Base-by-base conservation (phyloP, 2,113 vertebrate species). In the Podarcis raffonei region DNA sequence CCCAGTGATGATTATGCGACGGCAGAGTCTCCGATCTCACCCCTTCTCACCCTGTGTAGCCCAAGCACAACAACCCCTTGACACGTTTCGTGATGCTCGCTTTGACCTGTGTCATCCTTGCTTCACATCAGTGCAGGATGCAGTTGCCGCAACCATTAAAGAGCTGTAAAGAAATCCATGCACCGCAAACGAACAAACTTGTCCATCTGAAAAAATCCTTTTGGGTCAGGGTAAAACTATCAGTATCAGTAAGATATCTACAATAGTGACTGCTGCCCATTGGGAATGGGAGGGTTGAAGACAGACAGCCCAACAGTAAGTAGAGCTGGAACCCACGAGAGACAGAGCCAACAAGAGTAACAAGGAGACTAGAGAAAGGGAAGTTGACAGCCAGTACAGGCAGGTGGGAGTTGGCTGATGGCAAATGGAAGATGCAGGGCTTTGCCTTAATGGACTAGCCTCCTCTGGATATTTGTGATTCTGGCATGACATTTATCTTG, bases 11-110 rank as follows among this genome's bases (percentile, higher is more conserved):
- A 35, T 42, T 83, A 74, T 16, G 82, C 13, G 86, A 80, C 48
- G 62, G 12, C 53, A 2, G 16, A 27, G 35, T 27, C 30, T 72
- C 30, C 1, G 74, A 18, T 1, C 42, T 76, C n/a, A 81, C 59
- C 23, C 48, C 35, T 57, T 23, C 57, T 20, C 59, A 76, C 78
- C 68, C 68, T 39, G 32, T n/a, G 30, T 22, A 81, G 86, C 25
- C 66, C 68, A 59, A 81, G 30, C 30, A 59, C 35, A 87, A 87
- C 53, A 71, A 57, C 65, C 76, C 25, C 48, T 87, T 80, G 86
- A 83, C 71, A 75, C 30, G 32, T 5, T 13, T 35, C 48, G 25
- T 66, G 71, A 82, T 82, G 32, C 57, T 81, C 5, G 4, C 71
- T 9, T 48, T 88, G 53, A 75, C 35, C 69, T 16, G 12, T 9